Conservation (phyloP, 2,797 vertebrate genomes). For the Sparus aurata region DNA sequence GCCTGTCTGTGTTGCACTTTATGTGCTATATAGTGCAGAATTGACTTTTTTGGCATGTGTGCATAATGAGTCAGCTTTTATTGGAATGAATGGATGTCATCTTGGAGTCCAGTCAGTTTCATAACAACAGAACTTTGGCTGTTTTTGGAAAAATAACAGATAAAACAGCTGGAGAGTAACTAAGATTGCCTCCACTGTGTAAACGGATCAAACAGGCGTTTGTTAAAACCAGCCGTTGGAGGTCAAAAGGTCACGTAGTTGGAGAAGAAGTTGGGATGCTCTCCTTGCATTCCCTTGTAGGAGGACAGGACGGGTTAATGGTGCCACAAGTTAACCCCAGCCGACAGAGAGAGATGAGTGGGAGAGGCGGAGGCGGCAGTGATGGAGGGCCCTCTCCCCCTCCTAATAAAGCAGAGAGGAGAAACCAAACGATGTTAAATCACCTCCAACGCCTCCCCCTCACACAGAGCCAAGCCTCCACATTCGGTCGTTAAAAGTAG, state of each 20-base stretch:
- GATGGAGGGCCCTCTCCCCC: conserved; percentile 76
- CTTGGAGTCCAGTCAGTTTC: not conserved
- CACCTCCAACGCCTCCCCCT: conserved; percentile 57
- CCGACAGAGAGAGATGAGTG: conserved; percentile 76
- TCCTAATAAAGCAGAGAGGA: conserved; percentile 74
- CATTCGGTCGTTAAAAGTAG: conserved; percentile 35
- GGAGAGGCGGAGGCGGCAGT: conserved; percentile 69
- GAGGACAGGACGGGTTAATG: conserved; percentile 42
- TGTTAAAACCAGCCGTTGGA: not conserved
- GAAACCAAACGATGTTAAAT: conserved; percentile 77
- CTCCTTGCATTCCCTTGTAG: conserved; percentile 11
- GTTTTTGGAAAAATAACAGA: not conserved
- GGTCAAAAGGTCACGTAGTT: not conserved
- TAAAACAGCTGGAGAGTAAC: not conserved
- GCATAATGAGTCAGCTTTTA: not conserved
- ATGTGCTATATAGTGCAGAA: not conserved
- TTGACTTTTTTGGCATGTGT: not conserved
- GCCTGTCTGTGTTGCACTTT: not conserved
- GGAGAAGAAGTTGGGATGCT: conserved; percentile 30
- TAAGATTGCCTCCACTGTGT: not conserved
- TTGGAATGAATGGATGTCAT: not conserved
- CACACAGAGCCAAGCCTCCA: conserved; percentile 30
- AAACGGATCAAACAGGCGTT: not conserved
- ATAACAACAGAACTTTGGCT: not conserved
- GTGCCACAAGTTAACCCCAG: conserved; percentile 55